Conservation (phyloP, 2,888 invertebrate genomes). For the Morinoia aosen region DNA sequence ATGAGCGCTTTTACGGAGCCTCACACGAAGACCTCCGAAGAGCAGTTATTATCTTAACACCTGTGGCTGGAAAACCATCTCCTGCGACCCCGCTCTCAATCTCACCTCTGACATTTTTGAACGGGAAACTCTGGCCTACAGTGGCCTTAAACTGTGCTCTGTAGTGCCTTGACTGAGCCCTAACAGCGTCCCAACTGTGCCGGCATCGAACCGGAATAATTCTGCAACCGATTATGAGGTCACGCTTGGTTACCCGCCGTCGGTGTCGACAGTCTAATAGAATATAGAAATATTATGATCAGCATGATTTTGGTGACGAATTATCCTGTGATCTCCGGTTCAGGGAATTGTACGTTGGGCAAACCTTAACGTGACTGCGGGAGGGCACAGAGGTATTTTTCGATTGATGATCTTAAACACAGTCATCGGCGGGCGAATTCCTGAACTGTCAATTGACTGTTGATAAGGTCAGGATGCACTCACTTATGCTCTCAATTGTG, state of each 20-base stretch:
- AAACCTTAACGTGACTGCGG: slow-evolving; percentile 3
- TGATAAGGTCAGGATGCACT: slow-evolving; percentile 6
- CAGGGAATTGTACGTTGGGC: slow-evolving; percentile 13
- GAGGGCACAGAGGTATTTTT: background rate
- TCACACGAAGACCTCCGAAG: slow-evolving; percentile 42
- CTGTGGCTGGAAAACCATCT: slow-evolving; percentile 40
- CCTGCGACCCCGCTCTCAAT: slow-evolving; percentile 26
- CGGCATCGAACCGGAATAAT: background rate
- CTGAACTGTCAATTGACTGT: background rate
- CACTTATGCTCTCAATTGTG: background rate
- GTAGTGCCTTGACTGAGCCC: background rate
- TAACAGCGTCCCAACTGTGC: background rate
- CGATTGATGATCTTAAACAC: slow-evolving; percentile 26
- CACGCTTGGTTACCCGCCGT: background rate
- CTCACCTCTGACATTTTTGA: slow-evolving; percentile 41
- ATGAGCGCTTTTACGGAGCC: slow-evolving; percentile 25
- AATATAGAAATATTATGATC: slow-evolving; percentile 22
- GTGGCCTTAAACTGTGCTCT: background rate
- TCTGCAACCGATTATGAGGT: background rate
- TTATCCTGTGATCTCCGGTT: slow-evolving; percentile 35
- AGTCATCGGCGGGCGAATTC: background rate
- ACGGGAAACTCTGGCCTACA: background rate
- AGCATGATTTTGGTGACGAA: slow-evolving; percentile 9
- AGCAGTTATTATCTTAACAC: slow-evolving; percentile 41
- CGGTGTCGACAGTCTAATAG: slow-evolving; percentile 28